Evolutionary conservation across 30 jellyfish, hydroid and myxozoan species (phyloP).

Genomic region (Pseudorhiza aurosa): DNA sequence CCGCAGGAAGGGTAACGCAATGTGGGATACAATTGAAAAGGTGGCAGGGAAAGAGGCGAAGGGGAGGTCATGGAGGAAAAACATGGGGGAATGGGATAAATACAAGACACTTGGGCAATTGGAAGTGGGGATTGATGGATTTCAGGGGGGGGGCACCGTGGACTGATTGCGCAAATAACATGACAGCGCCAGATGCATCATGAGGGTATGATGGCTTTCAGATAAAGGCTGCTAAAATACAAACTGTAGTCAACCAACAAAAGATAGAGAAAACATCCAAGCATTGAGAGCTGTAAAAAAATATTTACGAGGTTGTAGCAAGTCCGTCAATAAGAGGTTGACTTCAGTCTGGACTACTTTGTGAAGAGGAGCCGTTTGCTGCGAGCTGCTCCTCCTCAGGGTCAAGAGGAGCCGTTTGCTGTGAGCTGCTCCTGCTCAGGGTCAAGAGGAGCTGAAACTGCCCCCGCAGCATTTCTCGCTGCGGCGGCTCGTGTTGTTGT

Average conservation of each 20-base stretch:
- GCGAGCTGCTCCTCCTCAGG: slow-evolving; percentile 32
- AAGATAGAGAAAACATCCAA: not conserved
- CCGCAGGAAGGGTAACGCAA: too few species aligned
- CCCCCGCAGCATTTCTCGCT: slow-evolving; percentile 47
- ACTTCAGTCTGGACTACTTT: slow-evolving; percentile 30
- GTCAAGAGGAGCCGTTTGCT: slow-evolving; percentile 3
- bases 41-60: too few species aligned
- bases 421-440: slow-evolving; percentile 33
- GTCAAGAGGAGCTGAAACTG: slow-evolving; percentile 1
- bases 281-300: slow-evolving; percentile 39
- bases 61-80: too few species aligned
- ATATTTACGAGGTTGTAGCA: slow-evolving; percentile 29
- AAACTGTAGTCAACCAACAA: slow-evolving; percentile 15
- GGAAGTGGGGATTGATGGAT: too few species aligned
- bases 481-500: slow-evolving; percentile 53
- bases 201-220: too few species aligned
- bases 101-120: too few species aligned
- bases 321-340: not conserved
- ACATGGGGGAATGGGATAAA: too few species aligned
- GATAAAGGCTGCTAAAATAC: slow-evolving; percentile 54
- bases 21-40: too few species aligned
- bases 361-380: slow-evolving; percentile 29
- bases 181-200: too few species aligned
- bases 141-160: too few species aligned
- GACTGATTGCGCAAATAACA: too few species aligned